Percentiles rank a stretch among this genome's conserved stretches.
Evolutionary conservation across 2,888 invertebrate genomes (phyloP).

Genomic region (Hyles lineata): DNA sequence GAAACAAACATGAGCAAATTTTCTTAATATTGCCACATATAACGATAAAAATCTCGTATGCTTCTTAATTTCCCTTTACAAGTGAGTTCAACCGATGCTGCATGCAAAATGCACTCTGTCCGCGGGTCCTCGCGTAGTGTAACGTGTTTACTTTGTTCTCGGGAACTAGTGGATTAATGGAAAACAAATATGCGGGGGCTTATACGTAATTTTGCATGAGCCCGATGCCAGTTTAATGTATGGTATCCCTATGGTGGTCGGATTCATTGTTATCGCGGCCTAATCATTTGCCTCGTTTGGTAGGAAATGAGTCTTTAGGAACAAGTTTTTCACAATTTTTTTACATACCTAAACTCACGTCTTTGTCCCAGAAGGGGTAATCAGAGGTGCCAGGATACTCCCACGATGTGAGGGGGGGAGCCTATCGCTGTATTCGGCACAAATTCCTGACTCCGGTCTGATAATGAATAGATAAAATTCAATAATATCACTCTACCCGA

Average conservation of each 20-base stretch:
- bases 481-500: no score
- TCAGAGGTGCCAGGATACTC: no score
- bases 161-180: conserved; percentile 59
- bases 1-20: no score
- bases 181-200: conserved; percentile 57
- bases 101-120: not conserved
- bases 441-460: no score
- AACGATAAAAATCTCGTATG: no score
- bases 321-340: not conserved
- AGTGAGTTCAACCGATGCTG: not conserved
- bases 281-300: conserved; percentile 7
- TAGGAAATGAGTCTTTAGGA: not conserved
- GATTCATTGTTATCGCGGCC: conserved; percentile 13
- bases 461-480: no score
- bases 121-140: conserved; percentile 35
- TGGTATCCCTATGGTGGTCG: conserved; percentile 39
- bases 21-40: no score
- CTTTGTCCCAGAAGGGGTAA: no score
- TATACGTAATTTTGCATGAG: conserved; percentile 49
- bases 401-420: no score
- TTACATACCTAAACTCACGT: not conserved
- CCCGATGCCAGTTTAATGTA: conserved; percentile 39
- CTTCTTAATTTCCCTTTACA: no score
- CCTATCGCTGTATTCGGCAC: no score
- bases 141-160: conserved; percentile 51